Conservation (phyloP, 2,888 invertebrate genomes). For the Camponotus fellah region DNA sequence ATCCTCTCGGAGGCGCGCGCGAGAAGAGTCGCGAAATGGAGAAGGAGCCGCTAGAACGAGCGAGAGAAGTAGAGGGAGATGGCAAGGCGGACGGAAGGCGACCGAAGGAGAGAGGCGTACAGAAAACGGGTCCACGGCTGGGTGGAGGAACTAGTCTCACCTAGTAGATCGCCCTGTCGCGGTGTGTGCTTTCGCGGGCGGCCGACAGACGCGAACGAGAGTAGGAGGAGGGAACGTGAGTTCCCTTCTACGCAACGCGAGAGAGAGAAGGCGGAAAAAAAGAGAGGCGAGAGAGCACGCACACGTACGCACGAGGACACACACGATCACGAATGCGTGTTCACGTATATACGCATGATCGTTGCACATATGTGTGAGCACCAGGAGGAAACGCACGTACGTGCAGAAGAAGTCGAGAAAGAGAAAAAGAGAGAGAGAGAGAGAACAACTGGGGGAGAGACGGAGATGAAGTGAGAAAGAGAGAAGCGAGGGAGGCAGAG, state of each 20-base stretch:
- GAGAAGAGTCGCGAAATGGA: constrained; percentile 33
- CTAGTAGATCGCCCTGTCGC: constrained; percentile 77
- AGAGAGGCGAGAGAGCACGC: constrained; percentile 55
- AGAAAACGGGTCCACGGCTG: constrained; percentile 76
- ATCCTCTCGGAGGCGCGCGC: constrained; percentile 42
- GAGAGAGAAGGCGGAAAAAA: constrained; percentile 67
- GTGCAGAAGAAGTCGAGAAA: constrained; percentile 51
- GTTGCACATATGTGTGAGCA: constrained; percentile 30
- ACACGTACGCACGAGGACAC: constrained; percentile 22
- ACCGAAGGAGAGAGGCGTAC: constrained; percentile 52
- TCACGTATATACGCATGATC: constrained; percentile 22
- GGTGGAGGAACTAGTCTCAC: constrained; percentile 78
- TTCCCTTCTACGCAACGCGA: constrained; percentile 56
- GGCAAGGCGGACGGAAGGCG: constrained; percentile 46
- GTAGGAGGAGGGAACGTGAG: constrained; percentile 70
- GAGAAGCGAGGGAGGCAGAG: constrained; percentile 57
- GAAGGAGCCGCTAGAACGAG: constrained; percentile 55
- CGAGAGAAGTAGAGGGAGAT: constrained; percentile 56
- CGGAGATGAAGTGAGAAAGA: constrained; percentile 38
- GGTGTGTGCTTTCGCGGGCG: constrained; percentile 71
- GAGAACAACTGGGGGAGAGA: constrained; percentile 18
- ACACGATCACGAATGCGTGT: constrained; percentile 28
- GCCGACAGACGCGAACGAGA: constrained; percentile 55
- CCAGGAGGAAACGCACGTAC: constrained; percentile 50
- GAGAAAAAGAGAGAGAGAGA: constrained; percentile 24